Conservation (phyloP, 30 jellyfish, hydroid and myxozoan species). For the Haliclystus octoradiatus region DNA sequence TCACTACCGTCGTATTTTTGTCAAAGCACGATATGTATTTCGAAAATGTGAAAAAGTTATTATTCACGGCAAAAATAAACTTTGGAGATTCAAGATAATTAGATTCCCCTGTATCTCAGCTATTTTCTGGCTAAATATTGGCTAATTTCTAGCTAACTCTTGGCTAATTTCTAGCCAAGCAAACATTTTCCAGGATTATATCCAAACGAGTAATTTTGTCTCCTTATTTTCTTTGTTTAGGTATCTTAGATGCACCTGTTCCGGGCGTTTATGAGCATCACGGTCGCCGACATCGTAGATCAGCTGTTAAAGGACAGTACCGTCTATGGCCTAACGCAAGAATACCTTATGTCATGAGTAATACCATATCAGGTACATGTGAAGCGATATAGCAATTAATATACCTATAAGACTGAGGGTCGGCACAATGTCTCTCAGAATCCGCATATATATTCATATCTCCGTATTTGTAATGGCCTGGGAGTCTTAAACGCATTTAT, state of each 20-base stretch:
- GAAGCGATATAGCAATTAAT: neutral
- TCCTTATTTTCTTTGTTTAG: neutral
- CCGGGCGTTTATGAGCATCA: constrained; percentile 46
- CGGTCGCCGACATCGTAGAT: constrained; percentile 46
- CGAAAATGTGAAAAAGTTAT: too few species aligned
- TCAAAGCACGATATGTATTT: too few species aligned
- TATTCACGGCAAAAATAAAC: too few species aligned
- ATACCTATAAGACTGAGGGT: neutral
- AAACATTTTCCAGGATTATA: too few species aligned
- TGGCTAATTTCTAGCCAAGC: too few species aligned
- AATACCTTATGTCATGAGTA: constrained; percentile 48
- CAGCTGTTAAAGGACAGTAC: constrained; percentile 34
- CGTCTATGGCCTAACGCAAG: constrained; percentile 70
- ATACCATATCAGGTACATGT: constrained; percentile 56
- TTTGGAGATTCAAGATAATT: neutral
- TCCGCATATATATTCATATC: too few species aligned
- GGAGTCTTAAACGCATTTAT: too few species aligned
- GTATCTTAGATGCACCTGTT: constrained; percentile 70
- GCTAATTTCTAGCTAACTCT: too few species aligned
- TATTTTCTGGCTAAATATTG: too few species aligned
- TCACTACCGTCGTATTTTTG: too few species aligned
- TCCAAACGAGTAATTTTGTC: too few species aligned
- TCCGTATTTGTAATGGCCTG: too few species aligned
- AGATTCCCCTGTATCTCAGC: neutral
- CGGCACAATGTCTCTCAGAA: neutral